Percentiles rank a stretch among this genome's conserved stretches.
Conservation (phyloP, 1,140 invertebrate genomes). For the Drosophila littoralis region DNA sequence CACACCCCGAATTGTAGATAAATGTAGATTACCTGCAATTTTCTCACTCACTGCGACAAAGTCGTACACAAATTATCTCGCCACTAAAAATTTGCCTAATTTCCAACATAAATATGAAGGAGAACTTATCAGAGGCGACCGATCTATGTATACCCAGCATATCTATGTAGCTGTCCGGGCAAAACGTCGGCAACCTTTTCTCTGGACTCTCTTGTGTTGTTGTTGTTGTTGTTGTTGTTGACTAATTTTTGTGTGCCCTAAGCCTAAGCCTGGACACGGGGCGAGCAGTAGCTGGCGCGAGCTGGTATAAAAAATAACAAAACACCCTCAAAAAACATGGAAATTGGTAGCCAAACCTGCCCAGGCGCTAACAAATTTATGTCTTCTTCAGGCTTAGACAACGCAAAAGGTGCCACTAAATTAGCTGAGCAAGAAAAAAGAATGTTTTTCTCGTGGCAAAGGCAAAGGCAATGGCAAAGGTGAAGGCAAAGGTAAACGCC, state of each 20-base stretch:
- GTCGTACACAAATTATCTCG: conserved; percentile 83
- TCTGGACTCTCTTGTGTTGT: not conserved
- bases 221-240: conserved; percentile 12
- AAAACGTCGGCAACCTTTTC: conserved; percentile 42
- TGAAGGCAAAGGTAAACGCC: conserved; percentile 58
- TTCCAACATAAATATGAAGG: conserved; percentile 79
- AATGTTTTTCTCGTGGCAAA: not conserved
- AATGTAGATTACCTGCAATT: conserved; percentile 48
- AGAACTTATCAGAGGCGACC: conserved; percentile 61
- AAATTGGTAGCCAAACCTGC: conserved; percentile 57
- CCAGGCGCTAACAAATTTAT: conserved; percentile 81
- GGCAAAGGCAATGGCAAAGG: conserved; percentile 19
- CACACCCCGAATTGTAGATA: conserved; percentile 21
- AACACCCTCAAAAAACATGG: conserved; percentile 48
- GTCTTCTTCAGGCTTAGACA: conserved; percentile 76
- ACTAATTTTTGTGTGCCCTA: conserved; percentile 66
- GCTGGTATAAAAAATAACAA: conserved; percentile 27
- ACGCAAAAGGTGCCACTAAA: conserved; percentile 72
- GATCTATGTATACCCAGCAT: conserved; percentile 47
- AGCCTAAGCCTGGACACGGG: conserved; percentile 40
- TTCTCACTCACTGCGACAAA: conserved; percentile 82
- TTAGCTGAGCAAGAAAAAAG: conserved; percentile 38
- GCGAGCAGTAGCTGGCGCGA: conserved; percentile 34
- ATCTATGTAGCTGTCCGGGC: not conserved
- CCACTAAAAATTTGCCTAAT: conserved; percentile 83